Base-by-base conservation (phyloP, 2,113 vertebrate species). In the Crotalus helleri region DNA sequence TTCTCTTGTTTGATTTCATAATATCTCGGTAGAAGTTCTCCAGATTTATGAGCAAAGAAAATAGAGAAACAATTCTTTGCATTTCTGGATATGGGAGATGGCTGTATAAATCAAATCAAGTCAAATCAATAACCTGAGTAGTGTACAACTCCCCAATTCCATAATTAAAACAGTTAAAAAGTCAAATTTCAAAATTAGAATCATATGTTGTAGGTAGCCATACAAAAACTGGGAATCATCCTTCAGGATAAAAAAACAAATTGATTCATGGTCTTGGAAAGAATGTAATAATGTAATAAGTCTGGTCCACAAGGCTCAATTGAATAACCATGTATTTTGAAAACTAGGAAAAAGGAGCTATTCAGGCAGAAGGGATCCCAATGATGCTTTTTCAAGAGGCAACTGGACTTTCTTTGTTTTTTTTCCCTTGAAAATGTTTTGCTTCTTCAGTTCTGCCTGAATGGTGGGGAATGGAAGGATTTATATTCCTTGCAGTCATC, bases 1-100 rank as follows among this genome's bases (percentile, higher is more conserved):
- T 53, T n/a, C 19, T 74, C 12, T 33, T 17, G n/a, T 74, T 74
- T 74, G 64, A 55, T 92, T 94, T 91, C 88, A 39, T 94, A 54
- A 85, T 91, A 88, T 44, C 85, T 81, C 46, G 13, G 5, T 17
- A 74, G 64, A 33, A 6, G 64, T 74, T 74, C 64, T 17, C n/a
- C 64, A 74, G 33, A 74, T 74, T 74, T 74, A 74, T 74, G 64
- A 13, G n/a, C n/a, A 74, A 13, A 33, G n/a, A 17, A 74, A 33
- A 15, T 33, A 33, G n/a, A 74, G 13, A 7, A 33, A 17, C n/a
- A 33, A n/a, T 74, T 74, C 12, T 33, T 33, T 69, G 64, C 29
- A n/a, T 69, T 69, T 69, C 64, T 74, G 24, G 59, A 64, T 11
- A 64, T 29, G 59, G 59, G 59, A 64, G 59, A 69, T 69, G 64